A percentile compares a stretch with the other conserved stretches of the same genome.
phyloP scores from a whole-genome alignment of 2,888 invertebrate genomes.

The Chymomyza caudatula region DNA sequence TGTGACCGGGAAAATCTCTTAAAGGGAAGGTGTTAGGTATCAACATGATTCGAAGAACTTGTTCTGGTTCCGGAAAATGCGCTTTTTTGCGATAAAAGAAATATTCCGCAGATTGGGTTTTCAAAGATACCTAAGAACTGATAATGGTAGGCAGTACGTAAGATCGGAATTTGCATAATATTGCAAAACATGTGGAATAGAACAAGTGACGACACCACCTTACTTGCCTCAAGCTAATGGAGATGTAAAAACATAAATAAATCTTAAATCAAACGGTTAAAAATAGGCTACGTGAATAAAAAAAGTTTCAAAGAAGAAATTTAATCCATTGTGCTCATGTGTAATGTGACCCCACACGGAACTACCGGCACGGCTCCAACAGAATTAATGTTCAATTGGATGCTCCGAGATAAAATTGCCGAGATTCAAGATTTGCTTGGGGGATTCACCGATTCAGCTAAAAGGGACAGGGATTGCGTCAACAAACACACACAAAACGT shows the following conservation, averaged over 20 bases:
- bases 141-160: conserved; percentile 5
- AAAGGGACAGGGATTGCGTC: neutral
- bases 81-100: too few species aligned
- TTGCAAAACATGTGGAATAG: conserved; percentile 10
- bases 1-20: too few species aligned
- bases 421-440: neutral
- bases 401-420: conserved; percentile 11
- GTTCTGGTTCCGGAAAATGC: too few species aligned
- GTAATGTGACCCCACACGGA: conserved; percentile 26
- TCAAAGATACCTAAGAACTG: neutral
- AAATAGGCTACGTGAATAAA: conserved; percentile 22
- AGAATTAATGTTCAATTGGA: conserved; percentile 17
- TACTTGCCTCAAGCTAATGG: conserved; percentile 20
- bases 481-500: conserved; percentile 5
- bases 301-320: conserved; percentile 16
- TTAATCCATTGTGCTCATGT: neutral
- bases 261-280: conserved; percentile 22
- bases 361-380: conserved; percentile 22
- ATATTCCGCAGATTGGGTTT: conserved; percentile 4
- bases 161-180: conserved; percentile 10
- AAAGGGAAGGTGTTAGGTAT: too few species aligned
- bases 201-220: conserved; percentile 14
- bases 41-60: too few species aligned
- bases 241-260: conserved; percentile 15
- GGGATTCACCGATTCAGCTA: conserved; percentile 1